Evolutionary conservation across 2,113 vertebrate species (phyloP), one percentile per base, ranked within the genome.

Genomic region (Ictalurus furcatus): DNA sequence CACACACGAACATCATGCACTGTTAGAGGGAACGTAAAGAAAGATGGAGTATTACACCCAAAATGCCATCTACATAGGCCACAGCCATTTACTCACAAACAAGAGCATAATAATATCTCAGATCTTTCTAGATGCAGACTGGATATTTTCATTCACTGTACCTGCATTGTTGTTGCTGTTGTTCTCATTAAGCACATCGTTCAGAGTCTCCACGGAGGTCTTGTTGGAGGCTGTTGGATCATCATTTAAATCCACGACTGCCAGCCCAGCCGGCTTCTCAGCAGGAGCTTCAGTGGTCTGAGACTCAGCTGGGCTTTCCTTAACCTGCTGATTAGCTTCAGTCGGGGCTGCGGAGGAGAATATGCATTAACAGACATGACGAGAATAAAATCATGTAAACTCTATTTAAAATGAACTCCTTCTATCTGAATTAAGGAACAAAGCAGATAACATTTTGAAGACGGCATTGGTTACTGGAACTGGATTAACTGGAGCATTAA

Each of bases 151-250:
- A 28, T n/a, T 16, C 23, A 34, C 23, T 21, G 58, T 21, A 81
- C 82, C 56, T 76, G 82, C 44, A 12, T 61, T 71, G 59, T 91
- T 93, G 92, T 94, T 95, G 91, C 92, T 96, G 92, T 95, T 95
- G 92, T 94, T 95, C 85, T 94, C 92, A 7, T 95, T 95, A 6
- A 84, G 59, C 52, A 63, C 69, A 44, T 94, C 94, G 90, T 94
- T 94, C 89, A 94, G 88, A 5, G 94, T 93, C 67, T 95, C 96
- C 71, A 92, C 84, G 0, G 93, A 95, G 58, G 94, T 96, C 73
- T 95, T 91, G 88, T 85, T 93, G 91, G 95, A 94, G 82, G 48
- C 61, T 0, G 0, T 4, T 1, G 81, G 84, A 54, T 95, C 67
- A 14, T 88, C 90, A 67, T 17, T 87, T 23, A 87, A n/a, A n/a